phyloP scores from a whole-genome alignment of 2,113 vertebrate genomes.

The Pomatostomus ruficeps region DNA sequence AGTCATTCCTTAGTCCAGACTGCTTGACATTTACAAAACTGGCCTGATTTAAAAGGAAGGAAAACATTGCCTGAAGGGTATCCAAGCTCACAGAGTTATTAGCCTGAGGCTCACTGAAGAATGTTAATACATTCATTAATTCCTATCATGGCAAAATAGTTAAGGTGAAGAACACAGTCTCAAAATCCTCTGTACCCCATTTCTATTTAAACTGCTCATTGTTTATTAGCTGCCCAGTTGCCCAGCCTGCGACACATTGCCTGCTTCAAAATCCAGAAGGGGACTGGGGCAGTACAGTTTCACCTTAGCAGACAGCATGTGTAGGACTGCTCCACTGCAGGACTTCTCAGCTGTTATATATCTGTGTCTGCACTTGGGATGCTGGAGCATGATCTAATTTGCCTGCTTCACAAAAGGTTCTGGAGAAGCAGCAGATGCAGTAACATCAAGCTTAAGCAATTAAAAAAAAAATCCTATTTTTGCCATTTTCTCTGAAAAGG shows the following conservation, averaged over 20 bases:
- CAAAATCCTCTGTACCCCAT: neutral
- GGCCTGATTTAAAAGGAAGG: neutral
- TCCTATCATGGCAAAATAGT: constrained; percentile 4
- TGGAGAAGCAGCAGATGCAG: neutral
- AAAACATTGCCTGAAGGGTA: constrained; percentile 41
- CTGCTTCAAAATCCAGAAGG: neutral
- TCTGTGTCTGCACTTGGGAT: neutral
- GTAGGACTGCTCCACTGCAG: neutral
- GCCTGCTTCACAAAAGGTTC: neutral
- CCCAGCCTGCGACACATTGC: neutral
- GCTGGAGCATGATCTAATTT: neutral
- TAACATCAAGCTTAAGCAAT: neutral
- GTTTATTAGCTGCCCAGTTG: neutral
- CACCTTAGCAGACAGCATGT: neutral
- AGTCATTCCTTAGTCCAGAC: neutral
- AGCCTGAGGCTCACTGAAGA: neutral
- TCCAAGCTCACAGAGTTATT: constrained; percentile 8
- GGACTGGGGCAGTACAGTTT: neutral
- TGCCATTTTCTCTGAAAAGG: neutral
- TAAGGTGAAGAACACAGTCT: neutral
- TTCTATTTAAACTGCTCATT: neutral
- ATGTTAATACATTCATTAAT: neutral
- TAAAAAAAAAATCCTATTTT: neutral
- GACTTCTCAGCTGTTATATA: neutral
- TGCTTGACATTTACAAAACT: constrained; percentile 43